Conservation (phyloP, 2,797 vertebrate genomes). For the Chiroxiphia lanceolata region DNA sequence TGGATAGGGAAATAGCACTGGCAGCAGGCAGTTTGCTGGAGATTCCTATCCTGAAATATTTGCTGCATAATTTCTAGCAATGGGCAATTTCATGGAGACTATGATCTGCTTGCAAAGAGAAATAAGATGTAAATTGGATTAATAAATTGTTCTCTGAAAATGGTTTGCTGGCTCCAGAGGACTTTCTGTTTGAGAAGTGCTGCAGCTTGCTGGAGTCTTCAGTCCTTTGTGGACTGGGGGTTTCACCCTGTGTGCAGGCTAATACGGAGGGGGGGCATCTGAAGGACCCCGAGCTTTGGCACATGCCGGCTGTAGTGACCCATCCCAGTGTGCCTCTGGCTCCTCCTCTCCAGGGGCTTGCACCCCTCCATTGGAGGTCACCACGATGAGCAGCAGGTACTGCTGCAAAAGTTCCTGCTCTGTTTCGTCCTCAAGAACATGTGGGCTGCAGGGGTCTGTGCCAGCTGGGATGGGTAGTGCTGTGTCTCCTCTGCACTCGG, state of each 20-base stretch:
- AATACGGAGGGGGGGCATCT: not conserved
- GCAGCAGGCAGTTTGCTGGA: slow-evolving; percentile 1
- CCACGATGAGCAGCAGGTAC: fast-evolving
- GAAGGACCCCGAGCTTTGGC: not conserved
- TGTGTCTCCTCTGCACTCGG: not conserved
- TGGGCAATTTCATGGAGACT: slow-evolving; percentile 37
- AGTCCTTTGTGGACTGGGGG: not conserved
- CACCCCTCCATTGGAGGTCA: not conserved
- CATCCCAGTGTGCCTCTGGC: not conserved
- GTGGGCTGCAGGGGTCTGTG: not conserved
- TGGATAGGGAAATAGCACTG: not conserved
- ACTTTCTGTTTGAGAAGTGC: not conserved
- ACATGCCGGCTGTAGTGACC: not conserved
- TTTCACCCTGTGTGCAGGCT: not conserved
- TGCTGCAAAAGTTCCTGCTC: not conserved
- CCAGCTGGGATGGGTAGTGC: fast-evolving
- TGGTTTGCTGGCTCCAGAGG: not conserved
- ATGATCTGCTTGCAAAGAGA: slow-evolving; percentile 39
- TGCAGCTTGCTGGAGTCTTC: not conserved
- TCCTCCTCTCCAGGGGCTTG: not conserved
- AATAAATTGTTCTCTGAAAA: slow-evolving; percentile 34
- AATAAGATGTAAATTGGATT: slow-evolving; percentile 43
- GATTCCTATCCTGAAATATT: slow-evolving; percentile 13
- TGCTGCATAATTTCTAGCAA: slow-evolving; percentile 27
- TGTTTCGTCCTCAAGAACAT: not conserved